A percentile compares a stretch with the other conserved stretches of the same genome.
These are phyloP conservation scores for Macrophya annulata DNA, from an alignment of 2,888 invertebrate species.

Conservation along the genomic window DNA sequence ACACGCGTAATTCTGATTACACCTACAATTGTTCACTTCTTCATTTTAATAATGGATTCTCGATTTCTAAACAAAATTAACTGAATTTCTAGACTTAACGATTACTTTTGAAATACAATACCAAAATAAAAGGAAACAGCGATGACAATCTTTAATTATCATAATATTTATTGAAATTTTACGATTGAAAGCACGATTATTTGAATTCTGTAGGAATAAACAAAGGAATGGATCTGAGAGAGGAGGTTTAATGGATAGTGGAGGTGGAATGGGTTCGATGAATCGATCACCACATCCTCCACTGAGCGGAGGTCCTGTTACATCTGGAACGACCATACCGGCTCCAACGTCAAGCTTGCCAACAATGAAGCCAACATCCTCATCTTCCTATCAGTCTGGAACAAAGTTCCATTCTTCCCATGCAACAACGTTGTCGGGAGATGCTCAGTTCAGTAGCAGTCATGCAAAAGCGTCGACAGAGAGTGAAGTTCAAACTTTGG, in stretches of 20 bases:
- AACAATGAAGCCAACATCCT: constrained; percentile 72
- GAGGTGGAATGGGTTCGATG: constrained; percentile 69
- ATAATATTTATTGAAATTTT: background rate
- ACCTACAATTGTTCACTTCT: background rate
- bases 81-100: background rate
- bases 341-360: constrained; percentile 74
- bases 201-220: constrained; percentile 71
- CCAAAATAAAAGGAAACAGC: background rate
- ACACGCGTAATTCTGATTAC: background rate
- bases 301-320: constrained; percentile 66
- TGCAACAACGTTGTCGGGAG: constrained; percentile 60
- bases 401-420: constrained; percentile 78
- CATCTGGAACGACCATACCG: constrained; percentile 67
- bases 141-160: background rate
- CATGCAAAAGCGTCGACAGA: constrained; percentile 68
- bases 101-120: background rate
- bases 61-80: background rate
- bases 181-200: background rate
- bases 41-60: background rate
- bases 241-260: constrained; percentile 66
- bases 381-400: constrained; percentile 65
- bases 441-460: constrained; percentile 64
- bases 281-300: constrained; percentile 73
- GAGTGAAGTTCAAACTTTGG: constrained; percentile 70
- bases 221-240: constrained; percentile 76